A percentile compares a stretch with the other conserved stretches of the same genome.
phyloP scores from a whole-genome alignment of 2,797 vertebrate species.

The Oreochromis grahami region DNA sequence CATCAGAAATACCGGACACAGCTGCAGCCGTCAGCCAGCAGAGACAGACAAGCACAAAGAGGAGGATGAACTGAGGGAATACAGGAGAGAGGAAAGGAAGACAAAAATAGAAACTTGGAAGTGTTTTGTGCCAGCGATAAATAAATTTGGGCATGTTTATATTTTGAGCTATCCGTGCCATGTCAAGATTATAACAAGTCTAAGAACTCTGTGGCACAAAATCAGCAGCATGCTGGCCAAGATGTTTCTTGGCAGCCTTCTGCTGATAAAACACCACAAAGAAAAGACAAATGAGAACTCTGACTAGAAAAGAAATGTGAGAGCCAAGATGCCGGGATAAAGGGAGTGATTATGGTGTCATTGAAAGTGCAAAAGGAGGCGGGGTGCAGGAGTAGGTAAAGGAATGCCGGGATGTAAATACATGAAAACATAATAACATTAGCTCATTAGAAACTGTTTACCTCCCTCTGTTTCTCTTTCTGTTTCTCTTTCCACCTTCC shows the following conservation, averaged over 20 bases:
- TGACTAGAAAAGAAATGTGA: constrained; percentile 14
- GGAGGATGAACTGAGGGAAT: neutral
- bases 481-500: neutral
- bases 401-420: constrained; percentile 28
- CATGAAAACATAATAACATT: constrained; percentile 5
- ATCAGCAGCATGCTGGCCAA: neutral
- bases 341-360: constrained; percentile 30
- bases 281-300: constrained; percentile 16
- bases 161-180: neutral
- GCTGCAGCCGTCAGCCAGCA: neutral
- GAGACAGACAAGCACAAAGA: neutral
- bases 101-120: neutral
- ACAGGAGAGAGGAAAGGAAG: neutral
- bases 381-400: constrained; percentile 1
- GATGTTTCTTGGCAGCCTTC: neutral
- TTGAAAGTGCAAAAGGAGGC: constrained; percentile 32
- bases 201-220: neutral
- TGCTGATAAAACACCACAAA: neutral
- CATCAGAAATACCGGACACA: neutral
- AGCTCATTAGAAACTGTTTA: neutral
- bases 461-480: neutral
- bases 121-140: neutral
- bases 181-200: neutral
- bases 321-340: constrained; percentile 6
- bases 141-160: neutral